These are phyloP conservation scores for Cacoxenus indagator DNA, from an alignment of 2,888 invertebrate species.

Conservation along the genomic window DNA sequence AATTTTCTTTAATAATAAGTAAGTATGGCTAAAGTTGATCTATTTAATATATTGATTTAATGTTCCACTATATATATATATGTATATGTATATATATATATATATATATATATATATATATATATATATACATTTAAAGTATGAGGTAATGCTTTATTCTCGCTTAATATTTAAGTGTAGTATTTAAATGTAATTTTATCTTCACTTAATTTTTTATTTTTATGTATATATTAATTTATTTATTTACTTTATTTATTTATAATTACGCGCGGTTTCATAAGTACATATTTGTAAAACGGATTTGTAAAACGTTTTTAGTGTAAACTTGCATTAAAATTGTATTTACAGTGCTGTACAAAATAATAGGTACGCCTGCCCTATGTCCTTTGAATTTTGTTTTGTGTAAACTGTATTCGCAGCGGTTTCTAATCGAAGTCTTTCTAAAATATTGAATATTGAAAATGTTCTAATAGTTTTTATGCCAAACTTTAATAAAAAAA, in stretches of 20 bases:
- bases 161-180: constrained; percentile 43
- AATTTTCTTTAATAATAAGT: neutral
- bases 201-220: neutral
- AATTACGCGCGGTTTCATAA: constrained; percentile 28
- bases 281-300: neutral
- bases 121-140: constrained; percentile 57
- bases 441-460: too few species aligned
- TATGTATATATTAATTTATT: neutral
- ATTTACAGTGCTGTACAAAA: neutral
- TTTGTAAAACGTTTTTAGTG: neutral
- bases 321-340: neutral
- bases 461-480: too few species aligned
- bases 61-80: constrained; percentile 19
- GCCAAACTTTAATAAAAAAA: too few species aligned
- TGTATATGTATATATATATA: neutral
- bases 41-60: neutral
- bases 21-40: neutral
- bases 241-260: constrained; percentile 23
- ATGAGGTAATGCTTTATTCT: constrained; percentile 65
- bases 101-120: neutral
- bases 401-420: too few species aligned
- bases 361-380: neutral
- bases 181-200: neutral
- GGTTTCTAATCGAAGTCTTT: too few species aligned
- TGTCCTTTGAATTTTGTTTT: too few species aligned